Conservation (phyloP, 2,797 vertebrate species). For the Eupleurogrammus muticus region DNA sequence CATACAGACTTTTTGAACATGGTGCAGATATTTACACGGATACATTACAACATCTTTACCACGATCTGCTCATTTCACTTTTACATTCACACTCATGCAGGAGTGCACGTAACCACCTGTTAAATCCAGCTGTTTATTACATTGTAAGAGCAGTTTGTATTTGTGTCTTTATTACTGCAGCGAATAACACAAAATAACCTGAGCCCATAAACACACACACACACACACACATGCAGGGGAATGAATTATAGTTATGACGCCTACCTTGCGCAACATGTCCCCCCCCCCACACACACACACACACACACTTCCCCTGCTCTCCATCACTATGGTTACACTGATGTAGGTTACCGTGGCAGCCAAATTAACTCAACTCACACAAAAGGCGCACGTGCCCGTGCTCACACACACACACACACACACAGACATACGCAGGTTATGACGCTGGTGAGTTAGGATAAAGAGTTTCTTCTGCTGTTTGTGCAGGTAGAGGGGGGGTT, state of each 20-base stretch:
- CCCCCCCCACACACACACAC: slow-evolving; percentile 6
- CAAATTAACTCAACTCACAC: slow-evolving; percentile 44
- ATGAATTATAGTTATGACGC: slow-evolving; percentile 45
- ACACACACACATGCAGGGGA: slow-evolving; percentile 29
- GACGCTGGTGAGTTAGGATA: slow-evolving; percentile 43
- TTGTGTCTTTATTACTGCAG: background rate
- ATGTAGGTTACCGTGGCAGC: slow-evolving; percentile 79
- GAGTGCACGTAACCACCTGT: background rate
- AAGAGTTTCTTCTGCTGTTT: slow-evolving; percentile 51
- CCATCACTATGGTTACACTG: slow-evolving; percentile 76
- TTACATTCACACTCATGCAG: too few species aligned
- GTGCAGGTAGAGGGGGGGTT: slow-evolving; percentile 6
- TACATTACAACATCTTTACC: too few species aligned
- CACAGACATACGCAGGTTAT: slow-evolving; percentile 50
- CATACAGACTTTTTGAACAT: too few species aligned
- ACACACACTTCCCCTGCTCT: slow-evolving; percentile 29
- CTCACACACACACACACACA: slow-evolving; percentile 24
- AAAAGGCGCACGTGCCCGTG: slow-evolving; percentile 54
- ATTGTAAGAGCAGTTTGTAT: background rate
- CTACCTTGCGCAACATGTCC: slow-evolving; percentile 30
- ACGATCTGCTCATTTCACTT: too few species aligned
- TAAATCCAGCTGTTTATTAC: background rate
- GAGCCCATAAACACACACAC: background rate
- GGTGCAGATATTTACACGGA: too few species aligned
- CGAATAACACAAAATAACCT: too few species aligned